phyloP scores from a whole-genome alignment of 2,113 vertebrate species.

The Phylloscopus trochilus region DNA sequence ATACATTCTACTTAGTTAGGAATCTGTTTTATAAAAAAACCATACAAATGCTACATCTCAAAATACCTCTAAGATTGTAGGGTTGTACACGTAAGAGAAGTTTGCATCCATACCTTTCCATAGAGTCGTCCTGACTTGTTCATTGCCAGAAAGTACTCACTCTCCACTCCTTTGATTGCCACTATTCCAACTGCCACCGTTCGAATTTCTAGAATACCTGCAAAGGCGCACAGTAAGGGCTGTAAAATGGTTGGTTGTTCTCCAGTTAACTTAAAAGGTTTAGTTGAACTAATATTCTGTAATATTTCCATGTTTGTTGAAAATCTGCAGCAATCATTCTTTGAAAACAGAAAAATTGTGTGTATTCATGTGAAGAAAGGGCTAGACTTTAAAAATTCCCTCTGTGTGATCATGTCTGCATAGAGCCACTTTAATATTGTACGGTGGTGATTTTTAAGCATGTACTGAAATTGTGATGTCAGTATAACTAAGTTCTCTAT shows the following conservation, averaged over 20 bases:
- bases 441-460: neutral
- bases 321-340: constrained; percentile 63
- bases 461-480: neutral
- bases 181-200: constrained; percentile 94
- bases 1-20: neutral
- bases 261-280: neutral
- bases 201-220: constrained; percentile 97
- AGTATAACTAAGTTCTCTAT: neutral
- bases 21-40: neutral
- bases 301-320: constrained; percentile 57
- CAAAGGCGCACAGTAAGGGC: constrained; percentile 61
- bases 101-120: constrained; percentile 85
- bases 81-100: neutral
- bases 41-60: neutral
- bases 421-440: neutral
- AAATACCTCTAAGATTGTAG: neutral
- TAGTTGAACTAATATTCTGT: constrained; percentile 54
- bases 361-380: constrained; percentile 62
- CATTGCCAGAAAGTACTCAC: constrained; percentile 96
- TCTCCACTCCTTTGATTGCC: constrained; percentile 97
- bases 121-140: constrained; percentile 91
- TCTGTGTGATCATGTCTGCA: neutral
- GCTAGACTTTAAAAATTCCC: constrained; percentile 23
- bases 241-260: neutral
- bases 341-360: constrained; percentile 38